Evolutionary conservation across 2,888 invertebrate genomes (phyloP).

Genomic region (Penaeus monodon): DNA sequence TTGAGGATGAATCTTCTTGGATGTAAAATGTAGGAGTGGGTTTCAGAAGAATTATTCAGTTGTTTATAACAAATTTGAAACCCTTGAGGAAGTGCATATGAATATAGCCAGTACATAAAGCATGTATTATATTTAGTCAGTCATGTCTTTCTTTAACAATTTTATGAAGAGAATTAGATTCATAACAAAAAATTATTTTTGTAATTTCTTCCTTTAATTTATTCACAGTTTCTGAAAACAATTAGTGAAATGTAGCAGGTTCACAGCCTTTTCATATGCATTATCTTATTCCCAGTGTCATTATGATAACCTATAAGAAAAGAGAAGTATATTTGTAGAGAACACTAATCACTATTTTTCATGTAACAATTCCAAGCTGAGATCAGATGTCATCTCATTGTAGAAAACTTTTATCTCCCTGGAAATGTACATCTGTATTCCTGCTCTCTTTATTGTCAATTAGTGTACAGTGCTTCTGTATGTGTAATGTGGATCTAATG

Average conservation of each 20-base stretch:
- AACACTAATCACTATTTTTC: conserved; percentile 34
- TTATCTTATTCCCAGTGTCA: conserved; percentile 35
- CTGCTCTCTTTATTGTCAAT: conserved; percentile 28
- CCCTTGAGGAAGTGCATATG: neutral
- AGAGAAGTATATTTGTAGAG: conserved; percentile 39
- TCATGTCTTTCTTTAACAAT: neutral
- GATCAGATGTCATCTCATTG: conserved; percentile 12
- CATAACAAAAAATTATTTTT: no score
- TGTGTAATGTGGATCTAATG: conserved; percentile 27
- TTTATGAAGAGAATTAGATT: no score
- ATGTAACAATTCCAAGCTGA: conserved; percentile 17
- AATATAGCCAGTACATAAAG: neutral
- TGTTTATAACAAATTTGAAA: conserved; percentile 6
- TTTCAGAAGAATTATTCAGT: conserved; percentile 7
- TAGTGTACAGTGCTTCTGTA: conserved; percentile 12
- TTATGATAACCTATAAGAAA: conserved; percentile 22
- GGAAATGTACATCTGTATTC: conserved; percentile 15
- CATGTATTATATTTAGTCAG: conserved; percentile 21
- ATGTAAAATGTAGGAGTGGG: conserved; percentile 5
- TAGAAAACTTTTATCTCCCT: conserved; percentile 7
- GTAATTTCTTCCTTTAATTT: no score
- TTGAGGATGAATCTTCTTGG: conserved; percentile 34
- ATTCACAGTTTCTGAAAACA: no score
- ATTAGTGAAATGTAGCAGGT: no score
- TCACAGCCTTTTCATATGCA: conserved; percentile 30